phyloP scores from a whole-genome alignment of 1,140 invertebrate species.

The Bursaphelenchus mucronatus region DNA sequence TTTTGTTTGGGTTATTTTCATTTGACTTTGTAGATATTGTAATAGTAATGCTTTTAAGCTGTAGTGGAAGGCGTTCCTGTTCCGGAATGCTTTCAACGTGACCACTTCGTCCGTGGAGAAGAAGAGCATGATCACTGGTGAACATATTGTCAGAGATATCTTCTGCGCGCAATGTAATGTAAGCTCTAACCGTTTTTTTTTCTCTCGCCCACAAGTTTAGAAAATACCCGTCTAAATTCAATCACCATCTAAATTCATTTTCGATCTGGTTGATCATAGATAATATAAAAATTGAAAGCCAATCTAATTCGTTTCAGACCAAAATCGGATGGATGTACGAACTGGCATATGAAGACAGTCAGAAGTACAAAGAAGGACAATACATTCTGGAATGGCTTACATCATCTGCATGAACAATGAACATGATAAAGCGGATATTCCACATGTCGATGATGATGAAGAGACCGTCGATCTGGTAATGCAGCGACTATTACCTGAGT shows the following conservation, averaged over 20 bases:
- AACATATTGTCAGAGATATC: constrained; percentile 39
- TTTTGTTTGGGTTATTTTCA: too few species aligned
- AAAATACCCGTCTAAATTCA: too few species aligned
- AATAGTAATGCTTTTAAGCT: constrained; percentile 10
- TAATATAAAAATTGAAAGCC: too few species aligned
- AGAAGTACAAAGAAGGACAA: constrained; percentile 26
- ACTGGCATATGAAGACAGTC: constrained; percentile 13
- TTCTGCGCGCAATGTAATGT: constrained; percentile 29
- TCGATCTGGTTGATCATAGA: too few species aligned
- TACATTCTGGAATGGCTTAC: constrained; percentile 19
- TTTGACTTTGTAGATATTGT: too few species aligned
- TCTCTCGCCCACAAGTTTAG: too few species aligned
- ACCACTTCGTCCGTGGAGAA: constrained; percentile 23
- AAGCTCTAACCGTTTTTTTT: too few species aligned
- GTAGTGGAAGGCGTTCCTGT: constrained; percentile 35
- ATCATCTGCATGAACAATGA: too few species aligned
- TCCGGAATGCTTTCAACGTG: constrained; percentile 31
- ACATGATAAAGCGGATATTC: constrained; percentile 4
- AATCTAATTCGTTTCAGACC: neutral
- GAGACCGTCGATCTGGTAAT: too few species aligned
- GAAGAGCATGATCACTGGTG: constrained; percentile 37
- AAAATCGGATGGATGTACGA: constrained; percentile 18
- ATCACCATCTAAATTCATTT: too few species aligned
- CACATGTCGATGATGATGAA: neutral
- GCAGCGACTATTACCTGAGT: too few species aligned